phyloP scores from a whole-genome alignment of 2,888 invertebrate species.

The Clanis bilineata region DNA sequence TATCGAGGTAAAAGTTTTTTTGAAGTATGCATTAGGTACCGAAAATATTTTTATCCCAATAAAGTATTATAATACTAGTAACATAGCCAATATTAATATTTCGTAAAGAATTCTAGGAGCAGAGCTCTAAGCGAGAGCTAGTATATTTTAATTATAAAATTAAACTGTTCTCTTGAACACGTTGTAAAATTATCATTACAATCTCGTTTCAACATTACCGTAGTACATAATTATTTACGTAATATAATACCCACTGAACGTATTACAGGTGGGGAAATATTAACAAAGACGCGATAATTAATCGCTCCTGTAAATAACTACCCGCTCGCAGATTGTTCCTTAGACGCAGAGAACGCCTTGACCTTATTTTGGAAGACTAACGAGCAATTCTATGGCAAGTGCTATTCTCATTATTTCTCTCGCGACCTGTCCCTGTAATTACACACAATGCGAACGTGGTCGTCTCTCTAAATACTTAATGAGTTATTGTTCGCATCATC shows the following conservation, averaged over 20 bases:
- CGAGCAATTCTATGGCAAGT: conserved; percentile 53
- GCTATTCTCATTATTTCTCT: conserved; percentile 51
- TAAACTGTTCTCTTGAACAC: too few species aligned
- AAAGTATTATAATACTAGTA: too few species aligned
- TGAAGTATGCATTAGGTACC: too few species aligned
- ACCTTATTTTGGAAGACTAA: conserved; percentile 55
- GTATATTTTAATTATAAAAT: too few species aligned
- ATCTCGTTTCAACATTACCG: too few species aligned
- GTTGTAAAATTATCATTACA: too few species aligned
- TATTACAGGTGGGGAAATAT: background rate
- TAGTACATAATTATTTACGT: too few species aligned
- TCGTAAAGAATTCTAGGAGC: too few species aligned
- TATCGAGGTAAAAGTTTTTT: too few species aligned
- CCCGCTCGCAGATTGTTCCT: conserved; percentile 5
- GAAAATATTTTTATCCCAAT: too few species aligned
- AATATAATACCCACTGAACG: background rate
- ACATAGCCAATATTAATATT: too few species aligned
- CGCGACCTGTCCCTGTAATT: conserved; percentile 56
- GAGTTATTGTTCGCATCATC: conserved; percentile 18
- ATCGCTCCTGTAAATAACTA: conserved; percentile 8
- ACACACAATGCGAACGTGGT: conserved; percentile 52
- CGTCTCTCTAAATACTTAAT: conserved; percentile 43
- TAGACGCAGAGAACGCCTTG: conserved; percentile 34
- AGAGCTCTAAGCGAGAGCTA: too few species aligned
- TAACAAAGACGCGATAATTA: conserved; percentile 7